Evolutionary conservation across 2,113 vertebrate species (phyloP).

Genomic region (Bubalus kerabau): DNA sequence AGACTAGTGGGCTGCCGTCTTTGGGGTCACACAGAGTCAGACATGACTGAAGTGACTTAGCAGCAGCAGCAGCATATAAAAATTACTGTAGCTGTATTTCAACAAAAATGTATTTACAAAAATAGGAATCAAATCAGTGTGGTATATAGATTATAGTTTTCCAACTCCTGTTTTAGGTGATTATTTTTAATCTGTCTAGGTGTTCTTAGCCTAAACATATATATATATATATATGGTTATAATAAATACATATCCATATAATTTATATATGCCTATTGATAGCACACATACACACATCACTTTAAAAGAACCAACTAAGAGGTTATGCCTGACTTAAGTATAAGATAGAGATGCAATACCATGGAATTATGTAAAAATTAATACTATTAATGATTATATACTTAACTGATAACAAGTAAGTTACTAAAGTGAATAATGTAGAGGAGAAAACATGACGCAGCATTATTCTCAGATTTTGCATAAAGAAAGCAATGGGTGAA

Average conservation of each 20-base stretch:
- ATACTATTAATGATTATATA: neutral
- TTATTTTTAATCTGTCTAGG: neutral
- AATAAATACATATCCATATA: neutral
- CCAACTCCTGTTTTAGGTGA: neutral
- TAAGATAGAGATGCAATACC: neutral
- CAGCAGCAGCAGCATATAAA: neutral
- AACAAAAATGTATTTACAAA: slow-evolving; percentile 24
- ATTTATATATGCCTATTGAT: neutral
- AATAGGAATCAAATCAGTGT: neutral
- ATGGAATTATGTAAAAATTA: neutral
- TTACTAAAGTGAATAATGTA: neutral
- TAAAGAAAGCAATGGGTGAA: neutral
- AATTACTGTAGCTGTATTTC: neutral
- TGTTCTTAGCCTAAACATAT: neutral
- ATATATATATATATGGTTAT: neutral
- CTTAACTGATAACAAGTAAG: neutral
- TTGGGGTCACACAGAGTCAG: rapidly evolving
- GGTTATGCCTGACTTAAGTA: neutral
- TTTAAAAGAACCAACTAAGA: neutral
- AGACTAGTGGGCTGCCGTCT: no score
- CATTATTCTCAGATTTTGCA: neutral
- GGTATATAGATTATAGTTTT: neutral
- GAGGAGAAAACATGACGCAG: neutral
- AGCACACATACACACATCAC: neutral
- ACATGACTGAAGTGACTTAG: no score